phyloP scores from a whole-genome alignment of 2,797 vertebrate genomes.

The Pseudochaenichthys georgianus region DNA sequence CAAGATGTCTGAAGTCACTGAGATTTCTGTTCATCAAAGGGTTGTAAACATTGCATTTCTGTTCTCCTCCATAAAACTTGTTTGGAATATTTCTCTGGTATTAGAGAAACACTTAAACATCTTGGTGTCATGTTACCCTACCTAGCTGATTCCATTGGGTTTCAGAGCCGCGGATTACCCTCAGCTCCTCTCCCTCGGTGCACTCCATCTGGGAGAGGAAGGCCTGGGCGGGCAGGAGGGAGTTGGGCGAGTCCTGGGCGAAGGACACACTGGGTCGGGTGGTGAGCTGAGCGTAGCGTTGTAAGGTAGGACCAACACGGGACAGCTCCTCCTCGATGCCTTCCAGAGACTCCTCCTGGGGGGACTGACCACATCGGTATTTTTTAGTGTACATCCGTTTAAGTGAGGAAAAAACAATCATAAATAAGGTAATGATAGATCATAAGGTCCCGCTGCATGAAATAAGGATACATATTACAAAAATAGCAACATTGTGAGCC shows the following conservation, averaged over 20 bases:
- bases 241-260: slow-evolving; percentile 84
- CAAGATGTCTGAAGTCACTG: neutral
- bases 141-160: slow-evolving; percentile 83
- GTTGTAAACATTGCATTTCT: neutral
- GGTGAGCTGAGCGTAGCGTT: slow-evolving; percentile 88
- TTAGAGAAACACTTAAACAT: neutral
- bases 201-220: slow-evolving; percentile 93
- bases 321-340: slow-evolving; percentile 87
- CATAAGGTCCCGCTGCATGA: no score
- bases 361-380: neutral
- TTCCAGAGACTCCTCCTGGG: slow-evolving; percentile 50
- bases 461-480: no score
- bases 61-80: neutral
- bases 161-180: slow-evolving; percentile 75
- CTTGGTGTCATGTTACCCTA: slow-evolving; percentile 27
- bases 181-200: slow-evolving; percentile 82
- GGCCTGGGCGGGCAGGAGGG: slow-evolving; percentile 81
- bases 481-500: no score
- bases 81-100: neutral
- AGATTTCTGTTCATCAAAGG: neutral
- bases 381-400: no score
- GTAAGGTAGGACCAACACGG: slow-evolving; percentile 85
- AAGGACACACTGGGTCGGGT: slow-evolving; percentile 84
- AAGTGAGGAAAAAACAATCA: no score
- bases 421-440: no score